phyloP scores from a whole-genome alignment of 2,797 vertebrate genomes.

The Phoxinus dragarum region DNA sequence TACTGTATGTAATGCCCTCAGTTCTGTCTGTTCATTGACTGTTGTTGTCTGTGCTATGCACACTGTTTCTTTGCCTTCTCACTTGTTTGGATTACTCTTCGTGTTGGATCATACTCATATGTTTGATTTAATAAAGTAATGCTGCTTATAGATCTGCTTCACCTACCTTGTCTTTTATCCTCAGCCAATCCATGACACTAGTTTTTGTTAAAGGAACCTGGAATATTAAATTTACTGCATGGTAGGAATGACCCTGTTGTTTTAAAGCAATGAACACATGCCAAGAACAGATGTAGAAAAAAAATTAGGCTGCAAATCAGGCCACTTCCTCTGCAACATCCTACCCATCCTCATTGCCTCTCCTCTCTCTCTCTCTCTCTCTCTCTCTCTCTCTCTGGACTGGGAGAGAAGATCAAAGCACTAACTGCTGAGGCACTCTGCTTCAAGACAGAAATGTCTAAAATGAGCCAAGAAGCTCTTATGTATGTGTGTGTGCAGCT shows the following conservation, averaged over 20 bases:
- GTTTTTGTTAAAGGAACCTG: no score
- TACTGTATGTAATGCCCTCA: no score
- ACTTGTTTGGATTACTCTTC: no score
- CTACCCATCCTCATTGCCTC: not conserved
- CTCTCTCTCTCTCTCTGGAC: not conserved
- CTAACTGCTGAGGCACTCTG: not conserved
- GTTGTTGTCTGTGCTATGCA: no score
- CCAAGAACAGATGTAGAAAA: not conserved
- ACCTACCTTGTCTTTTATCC: no score
- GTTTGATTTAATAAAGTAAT: no score
- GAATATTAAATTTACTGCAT: not conserved
- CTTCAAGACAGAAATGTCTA: conserved; percentile 31
- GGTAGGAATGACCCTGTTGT: not conserved
- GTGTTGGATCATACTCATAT: no score
- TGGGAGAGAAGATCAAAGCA: conserved; percentile 34
- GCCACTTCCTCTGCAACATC: not conserved
- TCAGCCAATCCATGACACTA: no score
- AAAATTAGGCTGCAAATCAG: conserved; percentile 9
- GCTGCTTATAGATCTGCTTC: no score
- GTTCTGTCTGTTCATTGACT: no score
- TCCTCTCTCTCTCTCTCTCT: not conserved
- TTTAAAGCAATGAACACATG: not conserved
- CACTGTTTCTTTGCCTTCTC: no score
- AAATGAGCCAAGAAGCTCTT: conserved; percentile 22
- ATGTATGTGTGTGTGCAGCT: not conserved